Percentiles rank a stretch among this genome's conserved stretches.
These are phyloP conservation scores for Halichondria panicea DNA, from an alignment of 37 sponge, comb jelly and placozoan genomes.

Conservation along the genomic window DNA sequence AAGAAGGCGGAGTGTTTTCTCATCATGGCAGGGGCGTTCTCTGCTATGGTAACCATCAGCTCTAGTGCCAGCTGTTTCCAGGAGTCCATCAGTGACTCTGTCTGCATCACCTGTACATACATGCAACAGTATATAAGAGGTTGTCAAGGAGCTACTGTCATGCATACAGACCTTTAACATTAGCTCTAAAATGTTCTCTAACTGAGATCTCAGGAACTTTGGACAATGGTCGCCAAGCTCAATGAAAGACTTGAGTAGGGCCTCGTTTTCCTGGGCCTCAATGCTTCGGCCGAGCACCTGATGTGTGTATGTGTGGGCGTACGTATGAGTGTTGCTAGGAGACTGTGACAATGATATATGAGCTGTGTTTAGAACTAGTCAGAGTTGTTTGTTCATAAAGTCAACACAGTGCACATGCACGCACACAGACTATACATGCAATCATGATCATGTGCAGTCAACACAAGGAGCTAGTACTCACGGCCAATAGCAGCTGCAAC, in stretches of 20 bases:
- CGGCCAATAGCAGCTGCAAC: slow-evolving; percentile 58
- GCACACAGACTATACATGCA: slow-evolving; percentile 29
- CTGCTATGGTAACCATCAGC: slow-evolving; percentile 85
- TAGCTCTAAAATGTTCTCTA: slow-evolving; percentile 68
- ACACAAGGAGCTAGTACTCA: slow-evolving; percentile 4
- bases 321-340: too few species aligned
- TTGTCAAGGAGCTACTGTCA: neutral
- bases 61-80: slow-evolving; percentile 93
- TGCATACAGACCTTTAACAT: slow-evolving; percentile 63
- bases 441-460: neutral
- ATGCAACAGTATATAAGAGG: neutral
- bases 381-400: neutral
- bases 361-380: neutral
- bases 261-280: slow-evolving; percentile 68
- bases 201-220: slow-evolving; percentile 77
- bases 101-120: slow-evolving; percentile 39
- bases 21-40: slow-evolving; percentile 92
- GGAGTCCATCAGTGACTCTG: slow-evolving; percentile 59
- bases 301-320: too few species aligned
- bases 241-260: slow-evolving; percentile 83
- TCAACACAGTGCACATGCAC: neutral
- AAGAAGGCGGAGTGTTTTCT: slow-evolving; percentile 78
- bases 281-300: slow-evolving; percentile 75
- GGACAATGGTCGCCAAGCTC: slow-evolving; percentile 91
- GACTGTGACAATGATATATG: neutral